Conservation (phyloP, 30 jellyfish, hydroid and myxozoan genomes). For the Phacellophora camtschatica region DNA sequence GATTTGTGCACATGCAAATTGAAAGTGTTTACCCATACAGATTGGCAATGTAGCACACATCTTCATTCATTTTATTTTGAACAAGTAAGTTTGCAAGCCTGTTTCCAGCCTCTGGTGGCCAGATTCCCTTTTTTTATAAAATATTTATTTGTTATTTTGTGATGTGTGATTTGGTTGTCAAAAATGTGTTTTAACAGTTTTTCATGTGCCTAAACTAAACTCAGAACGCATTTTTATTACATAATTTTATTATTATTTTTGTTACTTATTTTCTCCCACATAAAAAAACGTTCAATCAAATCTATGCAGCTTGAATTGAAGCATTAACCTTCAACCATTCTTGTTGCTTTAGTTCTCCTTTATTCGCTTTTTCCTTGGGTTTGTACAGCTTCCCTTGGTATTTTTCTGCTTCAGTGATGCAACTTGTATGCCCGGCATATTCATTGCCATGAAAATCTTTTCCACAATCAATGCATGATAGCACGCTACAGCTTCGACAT, state of each 20-base stretch:
- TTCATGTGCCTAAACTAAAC: too few species aligned
- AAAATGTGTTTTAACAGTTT: too few species aligned
- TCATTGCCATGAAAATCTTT: conserved; percentile 91
- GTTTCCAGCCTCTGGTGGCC: too few species aligned
- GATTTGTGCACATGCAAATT: too few species aligned
- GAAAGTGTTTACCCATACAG: too few species aligned
- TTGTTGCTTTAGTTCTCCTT: conserved; percentile 94
- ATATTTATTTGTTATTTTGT: too few species aligned
- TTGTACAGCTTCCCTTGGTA: conserved; percentile 95
- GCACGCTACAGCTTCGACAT: conserved; percentile 89
- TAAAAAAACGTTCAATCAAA: neutral
- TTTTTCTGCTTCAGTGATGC: conserved; percentile 95
- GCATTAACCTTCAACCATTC: conserved; percentile 89
- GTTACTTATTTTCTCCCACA: neutral
- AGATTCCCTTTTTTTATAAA: too few species aligned
- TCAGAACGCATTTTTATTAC: too few species aligned
- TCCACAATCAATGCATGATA: conserved; percentile 98
- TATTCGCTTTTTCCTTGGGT: conserved; percentile 88
- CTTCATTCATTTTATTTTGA: too few species aligned
- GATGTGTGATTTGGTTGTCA: too few species aligned
- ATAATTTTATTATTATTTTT: neutral
- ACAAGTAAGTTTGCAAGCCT: too few species aligned
- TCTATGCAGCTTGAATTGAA: neutral
- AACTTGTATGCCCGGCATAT: conserved; percentile 84
- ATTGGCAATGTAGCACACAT: too few species aligned